Base-by-base conservation (phyloP, 2,888 invertebrate genomes). In the Drosophila antonietae region DNA sequence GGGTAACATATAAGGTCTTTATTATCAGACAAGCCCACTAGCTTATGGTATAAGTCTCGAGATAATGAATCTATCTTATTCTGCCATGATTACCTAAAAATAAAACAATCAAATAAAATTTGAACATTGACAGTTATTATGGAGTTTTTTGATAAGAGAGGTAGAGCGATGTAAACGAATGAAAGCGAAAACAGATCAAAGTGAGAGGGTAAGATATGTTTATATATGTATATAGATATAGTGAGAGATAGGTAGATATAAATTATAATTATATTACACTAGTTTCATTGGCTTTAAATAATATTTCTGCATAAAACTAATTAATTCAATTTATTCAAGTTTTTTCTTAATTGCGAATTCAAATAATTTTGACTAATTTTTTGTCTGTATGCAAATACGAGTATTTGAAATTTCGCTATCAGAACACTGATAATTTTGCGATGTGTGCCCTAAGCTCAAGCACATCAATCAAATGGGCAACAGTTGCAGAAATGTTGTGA, bases 1-100 rank as follows among this genome's bases (percentile, higher is more conserved):
- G 86, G 78, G 0, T 86, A 83, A 28, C 52, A 82, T 31, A 82
- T 73, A 20, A 83, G 12, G 57, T 85, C 71, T 10, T 8, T 52
- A 15, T 66, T 20, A 39, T 31, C 9, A 10, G 31, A 14, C 4
- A 49, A 31, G 2, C 9, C 1, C 20, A 39, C 20, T 23, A 57
- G 4, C 12, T 55, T 41, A 2, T 55, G 6, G 10, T 41, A 55
- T 12, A 55, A 55, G 2, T 41, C 28, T 8, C 41, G 28, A 41
- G 55, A 41, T 12, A 55, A 41, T 39, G 31, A 7, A n/a, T 55
- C 31, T 28, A 3, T 23, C 18, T 10, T 14, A 8, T 9, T 51
- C 12, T 6, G 18, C 23, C 39, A 55, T 55, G 55, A 10, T 55
- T 18, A 3, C 2, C 2, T 10, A 23, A 53, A 20, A 35, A 28